Conservation (phyloP, 1,140 invertebrate genomes). For the Lethocerus indicus region DNA sequence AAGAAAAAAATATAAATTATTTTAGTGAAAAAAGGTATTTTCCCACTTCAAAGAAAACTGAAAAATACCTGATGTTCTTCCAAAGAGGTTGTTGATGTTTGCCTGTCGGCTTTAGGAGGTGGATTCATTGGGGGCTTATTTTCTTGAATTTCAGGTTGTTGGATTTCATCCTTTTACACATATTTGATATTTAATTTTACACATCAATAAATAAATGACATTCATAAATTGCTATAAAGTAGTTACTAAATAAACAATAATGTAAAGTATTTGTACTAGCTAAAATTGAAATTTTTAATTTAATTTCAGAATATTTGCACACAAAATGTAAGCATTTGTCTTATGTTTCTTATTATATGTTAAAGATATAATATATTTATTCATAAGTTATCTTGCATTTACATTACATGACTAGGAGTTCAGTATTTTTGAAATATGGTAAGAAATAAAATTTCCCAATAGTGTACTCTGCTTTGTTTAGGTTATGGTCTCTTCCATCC, state of each 20-base stretch:
- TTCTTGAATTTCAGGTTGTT: no score
- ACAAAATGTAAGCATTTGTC: no score
- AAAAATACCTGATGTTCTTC: slow-evolving; percentile 9
- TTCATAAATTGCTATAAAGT: not conserved
- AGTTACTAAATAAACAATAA: not conserved
- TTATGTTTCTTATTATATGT: no score
- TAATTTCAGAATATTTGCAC: no score
- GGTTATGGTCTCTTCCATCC: not conserved
- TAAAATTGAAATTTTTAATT: not conserved
- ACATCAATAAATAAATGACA: not conserved
- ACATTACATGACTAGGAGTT: no score
- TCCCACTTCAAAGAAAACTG: not conserved
- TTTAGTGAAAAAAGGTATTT: not conserved
- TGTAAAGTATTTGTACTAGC: not conserved
- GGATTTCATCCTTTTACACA: not conserved
- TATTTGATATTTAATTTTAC: not conserved
- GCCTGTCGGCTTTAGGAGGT: slow-evolving; percentile 5
- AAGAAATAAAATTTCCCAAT: no score
- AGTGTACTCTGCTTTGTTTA: no score
- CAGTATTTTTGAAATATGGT: no score
- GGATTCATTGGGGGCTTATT: not conserved
- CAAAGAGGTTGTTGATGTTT: slow-evolving; percentile 12
- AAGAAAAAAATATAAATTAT: no score
- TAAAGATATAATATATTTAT: no score
- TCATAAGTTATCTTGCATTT: no score